Conservation (phyloP, 2,113 vertebrate genomes). For the Micronisus gabar region DNA sequence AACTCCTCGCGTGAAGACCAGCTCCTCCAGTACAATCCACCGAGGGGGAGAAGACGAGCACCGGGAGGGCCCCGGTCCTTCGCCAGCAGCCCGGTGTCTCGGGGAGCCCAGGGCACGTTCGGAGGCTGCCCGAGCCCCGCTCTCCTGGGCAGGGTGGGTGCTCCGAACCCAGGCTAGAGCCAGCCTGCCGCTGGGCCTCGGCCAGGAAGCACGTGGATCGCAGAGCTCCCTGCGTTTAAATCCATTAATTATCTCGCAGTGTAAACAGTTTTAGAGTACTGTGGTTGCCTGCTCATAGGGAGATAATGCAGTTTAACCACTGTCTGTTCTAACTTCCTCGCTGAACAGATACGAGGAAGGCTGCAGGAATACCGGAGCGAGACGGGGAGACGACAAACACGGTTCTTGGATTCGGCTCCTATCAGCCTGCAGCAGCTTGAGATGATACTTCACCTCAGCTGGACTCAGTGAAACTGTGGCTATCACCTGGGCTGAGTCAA, state of each 20-base stretch:
- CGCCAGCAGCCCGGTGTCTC: accelerated
- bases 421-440: not conserved
- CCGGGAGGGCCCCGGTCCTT: not conserved
- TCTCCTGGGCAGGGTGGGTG: not conserved
- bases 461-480: not conserved
- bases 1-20: not conserved
- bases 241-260: slow-evolving; percentile 32
- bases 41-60: not conserved
- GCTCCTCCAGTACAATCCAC: not conserved
- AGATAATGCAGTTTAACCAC: slow-evolving; percentile 55
- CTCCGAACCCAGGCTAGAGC: not conserved
- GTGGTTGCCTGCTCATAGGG: not conserved
- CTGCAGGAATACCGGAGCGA: not conserved
- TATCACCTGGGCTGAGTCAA: not conserved
- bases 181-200: not conserved
- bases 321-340: not conserved
- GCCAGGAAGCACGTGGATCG: not conserved
- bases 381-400: not conserved
- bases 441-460: not conserved
- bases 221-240: not conserved
- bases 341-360: not conserved
- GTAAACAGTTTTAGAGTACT: slow-evolving; percentile 24
- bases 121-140: accelerated
- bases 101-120: not conserved
- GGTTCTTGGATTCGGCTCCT: not conserved